Percentiles rank a stretch among this genome's conserved stretches.
These are phyloP conservation scores for Acanthosepion lycidas DNA, from an alignment of 2,888 invertebrate genomes.

Conservation along the genomic window DNA sequence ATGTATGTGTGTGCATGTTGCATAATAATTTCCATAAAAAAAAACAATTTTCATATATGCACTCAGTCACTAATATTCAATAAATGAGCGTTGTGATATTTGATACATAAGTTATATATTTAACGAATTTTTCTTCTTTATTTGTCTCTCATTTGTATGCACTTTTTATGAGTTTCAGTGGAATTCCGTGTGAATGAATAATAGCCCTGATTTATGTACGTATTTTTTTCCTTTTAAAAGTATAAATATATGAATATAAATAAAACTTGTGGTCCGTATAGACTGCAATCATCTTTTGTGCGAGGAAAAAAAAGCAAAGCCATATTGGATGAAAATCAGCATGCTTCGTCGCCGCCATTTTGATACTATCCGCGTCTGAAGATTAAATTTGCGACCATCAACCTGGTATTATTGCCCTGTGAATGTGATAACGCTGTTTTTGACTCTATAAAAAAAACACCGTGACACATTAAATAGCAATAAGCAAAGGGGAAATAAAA, in stretches of 20 bases:
- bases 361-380: not conserved
- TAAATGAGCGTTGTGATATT: too few relatives aligned
- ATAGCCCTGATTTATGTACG: too few relatives aligned
- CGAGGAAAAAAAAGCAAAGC: too few relatives aligned
- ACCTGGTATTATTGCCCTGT: not conserved
- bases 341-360: not conserved
- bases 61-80: too few relatives aligned
- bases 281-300: not conserved
- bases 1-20: too few relatives aligned
- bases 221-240: not conserved
- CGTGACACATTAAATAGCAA: not conserved
- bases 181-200: too few relatives aligned
- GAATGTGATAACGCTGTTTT: not conserved
- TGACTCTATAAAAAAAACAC: not conserved
- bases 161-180: too few relatives aligned
- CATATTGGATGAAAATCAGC: not conserved
- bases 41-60: too few relatives aligned
- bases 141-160: too few relatives aligned
- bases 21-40: too few relatives aligned
- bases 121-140: too few relatives aligned
- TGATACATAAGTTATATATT: too few relatives aligned
- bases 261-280: not conserved
- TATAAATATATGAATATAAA: not conserved
- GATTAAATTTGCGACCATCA: conserved; percentile 11
- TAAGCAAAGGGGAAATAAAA: not conserved